Base-by-base conservation (phyloP, 2,113 vertebrate genomes). In the Alethe castanea region DNA sequence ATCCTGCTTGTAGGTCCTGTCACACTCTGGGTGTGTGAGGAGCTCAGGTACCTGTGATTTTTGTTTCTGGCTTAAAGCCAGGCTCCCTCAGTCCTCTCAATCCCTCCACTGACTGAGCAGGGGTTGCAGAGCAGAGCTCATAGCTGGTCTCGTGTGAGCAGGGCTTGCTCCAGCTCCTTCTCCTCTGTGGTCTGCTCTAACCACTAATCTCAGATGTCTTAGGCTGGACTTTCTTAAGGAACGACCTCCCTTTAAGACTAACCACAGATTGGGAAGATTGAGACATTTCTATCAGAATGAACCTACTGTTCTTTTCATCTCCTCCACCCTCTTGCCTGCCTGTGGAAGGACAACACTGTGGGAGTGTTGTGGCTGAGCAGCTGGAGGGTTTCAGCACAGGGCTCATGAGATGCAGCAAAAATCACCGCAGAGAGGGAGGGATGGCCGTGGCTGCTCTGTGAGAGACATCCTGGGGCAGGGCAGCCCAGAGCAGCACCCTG, bases 331-430 rank as follows among this genome's bases (percentile, higher is more conserved):
- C 29, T 42, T n/a, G 35, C 14, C 38, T 29, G 25, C 61, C 23
- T 57, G 33, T 20, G 54, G 42, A 23, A 72, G n/a, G 42, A 33
- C 38, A n/a, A 0, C 4, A 2, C 2, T 33, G 29, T 31, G 71
- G 40, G 42, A 42, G 31, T 14, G 48, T 3, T 60, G 61, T 25
- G 79, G 31, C 59, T 60, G 52, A 66, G 59, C 31, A 76, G 7
- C 36, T 28, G 0, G 8, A 36, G 54, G n/a, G 3, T 22, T 40
- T 53, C 3, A 50, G 54, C 65, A 3, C 14, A 7, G 40, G 16
- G 25, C 19, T 9, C 8, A 2, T 0, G 7, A 82, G 69, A 14
- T 8, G 45, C 45, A 38, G 54, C 0, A 0, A 4, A 48, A 61
- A 78, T 33, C 67, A 5, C 36, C 62, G 45, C 23, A 2, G 5